Evolutionary conservation across 1,140 invertebrate genomes (phyloP), one percentile per base, ranked within the genome.

Genomic region (Cherax quadricarinatus): DNA sequence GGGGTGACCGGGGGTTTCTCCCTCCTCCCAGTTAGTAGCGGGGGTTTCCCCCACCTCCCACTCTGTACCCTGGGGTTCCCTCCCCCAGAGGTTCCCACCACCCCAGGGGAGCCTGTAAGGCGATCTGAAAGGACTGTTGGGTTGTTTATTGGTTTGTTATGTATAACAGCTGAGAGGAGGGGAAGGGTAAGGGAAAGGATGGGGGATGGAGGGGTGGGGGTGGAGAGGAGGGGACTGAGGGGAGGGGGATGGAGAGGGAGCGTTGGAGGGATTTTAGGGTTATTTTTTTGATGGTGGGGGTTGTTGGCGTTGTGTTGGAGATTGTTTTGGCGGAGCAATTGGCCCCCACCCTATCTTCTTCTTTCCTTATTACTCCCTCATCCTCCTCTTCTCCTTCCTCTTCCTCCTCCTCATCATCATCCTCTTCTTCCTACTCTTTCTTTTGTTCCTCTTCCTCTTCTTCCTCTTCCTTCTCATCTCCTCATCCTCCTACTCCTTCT

Each of bases 131-230:
- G 48, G 48, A 53, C 53, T 30, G 49, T 51, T 81, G 48, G 30
- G 48, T 53, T 81, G 80, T 81, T 81, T 81, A 81, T 51, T 10
- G 80, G 16, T 81, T 81, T 81, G 80, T 81, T 81, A 81, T 81
- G 80, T 81, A 81, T 51, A 81, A 49, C 80, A 81, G 80, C 80
- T 81, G 80, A 53, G 4, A 48, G 48, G 30, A 41, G 30, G 30
- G 30, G 30, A 41, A 41, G 30, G 30, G 30, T 41, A 2, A 41
- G 0, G 30, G 30, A 41, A 2, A 41, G 30, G 30, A 41, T n/a
- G 30, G 30, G 30, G 30, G 30, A 41, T 41, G 30, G 30, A 41
- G 30, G 30, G 30, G 30, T 41, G 30, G 30, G 30, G 30, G 30
- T 41, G 30, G 30, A 41, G 30, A 41, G 30, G 41, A n/a, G 30